Conservation (phyloP, 2,797 vertebrate genomes). For the Peromyscus aztecus region DNA sequence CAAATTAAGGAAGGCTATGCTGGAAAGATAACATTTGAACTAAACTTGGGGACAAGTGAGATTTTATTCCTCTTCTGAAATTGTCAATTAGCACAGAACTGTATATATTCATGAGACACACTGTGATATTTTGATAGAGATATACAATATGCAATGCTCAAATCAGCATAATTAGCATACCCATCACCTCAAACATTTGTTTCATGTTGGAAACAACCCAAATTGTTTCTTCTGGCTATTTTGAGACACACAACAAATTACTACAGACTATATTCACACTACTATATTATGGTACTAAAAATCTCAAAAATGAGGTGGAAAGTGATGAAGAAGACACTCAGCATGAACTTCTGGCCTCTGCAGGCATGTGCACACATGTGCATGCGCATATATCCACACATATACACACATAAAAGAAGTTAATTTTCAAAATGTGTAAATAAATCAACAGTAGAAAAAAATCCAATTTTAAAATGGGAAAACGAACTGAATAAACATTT, state of each 20-base stretch:
- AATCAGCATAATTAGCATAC: background rate
- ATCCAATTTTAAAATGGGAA: background rate
- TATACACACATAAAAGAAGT: background rate
- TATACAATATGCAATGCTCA: too few species aligned
- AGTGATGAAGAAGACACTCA: background rate
- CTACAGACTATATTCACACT: background rate
- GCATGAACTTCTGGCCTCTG: background rate
- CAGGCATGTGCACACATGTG: background rate
- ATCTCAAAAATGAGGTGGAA: background rate
- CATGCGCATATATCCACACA: background rate
- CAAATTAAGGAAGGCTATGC: background rate
- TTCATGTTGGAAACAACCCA: background rate
- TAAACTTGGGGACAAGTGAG: background rate
- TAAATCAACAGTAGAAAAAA: background rate
- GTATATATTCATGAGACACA: background rate
- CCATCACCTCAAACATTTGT: background rate
- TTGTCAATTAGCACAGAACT: background rate
- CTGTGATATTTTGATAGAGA: background rate
- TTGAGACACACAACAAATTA: background rate
- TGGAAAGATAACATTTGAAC: background rate
- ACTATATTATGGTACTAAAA: background rate
- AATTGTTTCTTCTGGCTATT: slow-evolving; percentile 37
- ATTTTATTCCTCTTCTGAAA: background rate
- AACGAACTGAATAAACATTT: background rate
- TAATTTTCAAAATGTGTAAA: background rate